Conservation (phyloP, 2,888 invertebrate species). For the Blomia tropicalis region DNA sequence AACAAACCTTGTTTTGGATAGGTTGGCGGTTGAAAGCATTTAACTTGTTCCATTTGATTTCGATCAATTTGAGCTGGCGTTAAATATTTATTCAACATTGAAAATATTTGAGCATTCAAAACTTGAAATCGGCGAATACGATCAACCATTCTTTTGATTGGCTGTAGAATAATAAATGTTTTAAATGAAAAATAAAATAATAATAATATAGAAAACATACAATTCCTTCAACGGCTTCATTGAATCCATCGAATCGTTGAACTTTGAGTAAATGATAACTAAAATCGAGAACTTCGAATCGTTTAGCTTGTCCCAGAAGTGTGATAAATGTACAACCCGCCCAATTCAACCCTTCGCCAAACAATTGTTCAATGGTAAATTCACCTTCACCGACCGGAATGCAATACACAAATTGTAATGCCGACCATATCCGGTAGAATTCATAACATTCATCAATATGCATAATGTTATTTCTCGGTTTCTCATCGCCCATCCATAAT, state of each 20-base stretch:
- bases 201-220: constrained; percentile 15
- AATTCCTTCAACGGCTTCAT: constrained; percentile 82
- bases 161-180: constrained; percentile 35
- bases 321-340: constrained; percentile 93
- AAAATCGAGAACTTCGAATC: constrained; percentile 94
- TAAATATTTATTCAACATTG: constrained; percentile 80
- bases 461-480: constrained; percentile 76
- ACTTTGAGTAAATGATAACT: constrained; percentile 92
- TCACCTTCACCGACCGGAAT: constrained; percentile 89
- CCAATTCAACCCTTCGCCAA: constrained; percentile 97
- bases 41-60: constrained; percentile 79
- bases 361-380: constrained; percentile 91
- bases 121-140: constrained; percentile 93
- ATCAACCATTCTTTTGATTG: constrained; percentile 89
- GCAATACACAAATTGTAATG: constrained; percentile 91
- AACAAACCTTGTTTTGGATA: constrained; percentile 42
- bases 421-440: constrained; percentile 90
- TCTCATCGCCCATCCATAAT: constrained; percentile 61
- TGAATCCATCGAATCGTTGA: constrained; percentile 86
- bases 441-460: constrained; percentile 92
- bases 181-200: background rate
- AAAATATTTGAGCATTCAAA: constrained; percentile 92
- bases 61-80: constrained; percentile 42
- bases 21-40: constrained; percentile 88
- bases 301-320: constrained; percentile 76